phyloP scores from a whole-genome alignment of 1,140 invertebrate genomes.

The Metaphire vulgaris region DNA sequence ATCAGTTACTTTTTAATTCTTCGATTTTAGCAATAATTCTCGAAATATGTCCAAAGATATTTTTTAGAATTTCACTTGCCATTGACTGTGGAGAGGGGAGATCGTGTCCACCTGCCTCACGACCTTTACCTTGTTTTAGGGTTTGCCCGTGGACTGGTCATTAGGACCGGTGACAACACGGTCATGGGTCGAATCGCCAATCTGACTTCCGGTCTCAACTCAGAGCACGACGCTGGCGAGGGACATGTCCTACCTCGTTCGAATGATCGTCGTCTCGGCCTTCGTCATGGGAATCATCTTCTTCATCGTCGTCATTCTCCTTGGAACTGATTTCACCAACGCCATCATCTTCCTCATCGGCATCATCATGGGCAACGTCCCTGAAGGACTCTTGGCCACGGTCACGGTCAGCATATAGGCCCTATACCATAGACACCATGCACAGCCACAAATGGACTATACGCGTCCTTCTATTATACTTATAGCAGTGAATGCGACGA shows the following conservation, averaged over 20 bases:
- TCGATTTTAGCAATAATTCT: too few species aligned
- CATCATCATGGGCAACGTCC: slow-evolving; percentile 97
- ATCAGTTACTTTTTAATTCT: too few species aligned
- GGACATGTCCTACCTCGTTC: slow-evolving; percentile 98
- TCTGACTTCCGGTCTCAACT: slow-evolving; percentile 88
- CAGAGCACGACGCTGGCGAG: slow-evolving; percentile 95
- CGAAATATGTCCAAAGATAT: too few species aligned
- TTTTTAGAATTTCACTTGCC: too few species aligned
- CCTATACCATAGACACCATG: too few species aligned
- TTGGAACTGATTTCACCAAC: slow-evolving; percentile 95
- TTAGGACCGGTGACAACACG: slow-evolving; percentile 91
- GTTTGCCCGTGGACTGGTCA: slow-evolving; percentile 68
- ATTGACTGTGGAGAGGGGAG: too few species aligned
- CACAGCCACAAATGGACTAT: too few species aligned
- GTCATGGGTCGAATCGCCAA: slow-evolving; percentile 99
- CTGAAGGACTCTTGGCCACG: slow-evolving; percentile 92
- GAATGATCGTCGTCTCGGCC: slow-evolving; percentile 86
- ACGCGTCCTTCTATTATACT: too few species aligned
- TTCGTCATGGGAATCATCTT: slow-evolving; percentile 95
- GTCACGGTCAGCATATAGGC: slow-evolving; percentile 84
- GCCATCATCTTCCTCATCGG: slow-evolving; percentile 97
- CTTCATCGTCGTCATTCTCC: slow-evolving; percentile 91
- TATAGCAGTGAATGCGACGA: too few species aligned
- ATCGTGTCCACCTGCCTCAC: too few species aligned
- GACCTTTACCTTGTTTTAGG: slow-evolving; percentile 11